Evolutionary conservation across 2,113 vertebrate genomes (phyloP).

Genomic region (Hippocampus mohnikei): DNA sequence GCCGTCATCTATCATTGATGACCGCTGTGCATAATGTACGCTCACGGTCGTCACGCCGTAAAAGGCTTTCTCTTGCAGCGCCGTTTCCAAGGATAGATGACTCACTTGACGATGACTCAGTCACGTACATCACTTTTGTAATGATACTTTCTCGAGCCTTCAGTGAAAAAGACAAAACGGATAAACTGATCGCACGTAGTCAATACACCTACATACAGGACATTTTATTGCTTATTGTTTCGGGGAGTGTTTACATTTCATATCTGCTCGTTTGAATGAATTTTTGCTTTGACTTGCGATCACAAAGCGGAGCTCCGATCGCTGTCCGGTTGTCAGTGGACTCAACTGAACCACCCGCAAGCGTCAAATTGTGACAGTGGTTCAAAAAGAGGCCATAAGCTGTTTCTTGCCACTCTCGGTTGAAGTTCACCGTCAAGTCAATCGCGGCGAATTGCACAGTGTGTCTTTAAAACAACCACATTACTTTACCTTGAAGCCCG

Average conservation of each 20-base stretch:
- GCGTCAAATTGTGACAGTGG: too few species aligned
- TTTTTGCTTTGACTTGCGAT: too few species aligned
- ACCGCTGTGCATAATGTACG: background rate
- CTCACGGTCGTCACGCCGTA: background rate
- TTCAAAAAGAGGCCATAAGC: too few species aligned
- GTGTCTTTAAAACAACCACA: too few species aligned
- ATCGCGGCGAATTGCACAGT: too few species aligned
- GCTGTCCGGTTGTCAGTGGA: too few species aligned
- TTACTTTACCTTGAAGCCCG: too few species aligned
- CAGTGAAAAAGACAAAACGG: background rate
- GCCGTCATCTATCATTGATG: background rate
- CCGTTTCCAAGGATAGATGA: constrained; percentile 13
- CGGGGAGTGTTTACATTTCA: background rate
- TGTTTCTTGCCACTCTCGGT: too few species aligned
- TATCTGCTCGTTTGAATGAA: background rate
- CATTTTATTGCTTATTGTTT: background rate
- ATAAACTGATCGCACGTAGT: background rate
- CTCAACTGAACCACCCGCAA: too few species aligned
- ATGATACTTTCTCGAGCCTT: background rate
- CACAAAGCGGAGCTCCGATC: too few species aligned
- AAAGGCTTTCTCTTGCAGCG: background rate
- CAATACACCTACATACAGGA: background rate
- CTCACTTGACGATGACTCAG: constrained; percentile 40
- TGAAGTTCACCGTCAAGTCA: too few species aligned
- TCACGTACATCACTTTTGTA: constrained; percentile 19